Evolutionary conservation across 2,797 vertebrate genomes (phyloP), one percentile per base, ranked within the genome.

Genomic region (Xerus rutilus): DNA sequence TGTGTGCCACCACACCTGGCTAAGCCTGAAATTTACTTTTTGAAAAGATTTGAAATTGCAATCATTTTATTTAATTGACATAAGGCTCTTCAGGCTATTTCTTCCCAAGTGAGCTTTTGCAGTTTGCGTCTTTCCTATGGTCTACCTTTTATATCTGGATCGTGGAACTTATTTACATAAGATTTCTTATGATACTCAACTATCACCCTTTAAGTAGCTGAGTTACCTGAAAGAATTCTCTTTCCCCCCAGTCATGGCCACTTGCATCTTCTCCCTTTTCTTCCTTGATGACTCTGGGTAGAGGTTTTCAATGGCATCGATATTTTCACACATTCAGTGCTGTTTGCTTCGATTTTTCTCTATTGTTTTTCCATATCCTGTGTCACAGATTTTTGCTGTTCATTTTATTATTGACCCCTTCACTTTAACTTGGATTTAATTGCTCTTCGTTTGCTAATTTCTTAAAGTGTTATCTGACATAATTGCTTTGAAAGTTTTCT

Each of bases 281-380:
- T 21, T 64, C 54, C n/a, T 72, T 72, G 3, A 39, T 64, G 47
- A 73, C 13, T 57, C 57, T 76, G 7, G 28, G 54, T 25, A 90
- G 15, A 76, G 5, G 0, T 77, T 87, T 90, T 23, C 20, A 86
- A 35, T 10, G 43, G 13, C 5, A 87, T 18, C 62, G 72, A 45
- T 85, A 64, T 73, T 89, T 76, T 70, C 12, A 78, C 18, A 57
- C 9, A 57, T 35, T 12, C 2, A n/a, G 13, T 20, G 47, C 45
- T 86, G 23, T 23, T 93, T 70, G 3, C 59, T 95, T 82, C 69
- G 13, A 77, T 54, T 73, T 92, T 73, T 92, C 52, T 65, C 39
- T 47, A 21, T 20, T 67, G 5, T 45, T 81, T 91, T 52, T 74
- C 39, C 57, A 5, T 70, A 77, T 74, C 86, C 20, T 25, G 87